These are phyloP conservation scores for Phoeniculus purpureus DNA, from an alignment of 2,797 vertebrate species.

Conservation along the genomic window DNA sequence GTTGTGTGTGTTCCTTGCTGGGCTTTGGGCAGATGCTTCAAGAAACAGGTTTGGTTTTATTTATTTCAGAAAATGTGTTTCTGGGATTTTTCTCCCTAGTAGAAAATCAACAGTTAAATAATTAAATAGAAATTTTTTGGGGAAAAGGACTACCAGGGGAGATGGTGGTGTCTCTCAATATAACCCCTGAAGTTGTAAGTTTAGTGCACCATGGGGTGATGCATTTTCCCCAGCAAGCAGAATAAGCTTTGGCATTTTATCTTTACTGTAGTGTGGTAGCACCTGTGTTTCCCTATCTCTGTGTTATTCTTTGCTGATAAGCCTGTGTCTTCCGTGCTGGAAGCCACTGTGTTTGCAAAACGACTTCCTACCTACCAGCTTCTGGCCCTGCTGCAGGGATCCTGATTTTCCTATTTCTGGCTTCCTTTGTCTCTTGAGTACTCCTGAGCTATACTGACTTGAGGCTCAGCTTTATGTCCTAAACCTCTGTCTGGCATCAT, in stretches of 20 bases:
- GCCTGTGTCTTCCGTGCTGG: neutral
- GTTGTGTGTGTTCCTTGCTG: neutral
- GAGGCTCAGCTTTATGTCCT: neutral
- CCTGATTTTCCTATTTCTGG: neutral
- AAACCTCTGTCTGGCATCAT: neutral
- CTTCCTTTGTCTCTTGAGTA: neutral
- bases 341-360: neutral
- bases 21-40: neutral
- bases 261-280: neutral
- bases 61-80: neutral
- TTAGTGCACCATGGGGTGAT: neutral
- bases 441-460: neutral
- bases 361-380: neutral
- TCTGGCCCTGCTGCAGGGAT: neutral
- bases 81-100: neutral
- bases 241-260: neutral
- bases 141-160: neutral
- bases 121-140: neutral
- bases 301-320: neutral
- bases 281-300: neutral
- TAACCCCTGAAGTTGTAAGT: neutral
- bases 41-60: neutral
- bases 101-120: neutral
- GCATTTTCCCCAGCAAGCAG: neutral
- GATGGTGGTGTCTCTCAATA: neutral